Evolutionary conservation across 64 coral and sea anemone species (phyloP).

Genomic region (Actinia equina): DNA sequence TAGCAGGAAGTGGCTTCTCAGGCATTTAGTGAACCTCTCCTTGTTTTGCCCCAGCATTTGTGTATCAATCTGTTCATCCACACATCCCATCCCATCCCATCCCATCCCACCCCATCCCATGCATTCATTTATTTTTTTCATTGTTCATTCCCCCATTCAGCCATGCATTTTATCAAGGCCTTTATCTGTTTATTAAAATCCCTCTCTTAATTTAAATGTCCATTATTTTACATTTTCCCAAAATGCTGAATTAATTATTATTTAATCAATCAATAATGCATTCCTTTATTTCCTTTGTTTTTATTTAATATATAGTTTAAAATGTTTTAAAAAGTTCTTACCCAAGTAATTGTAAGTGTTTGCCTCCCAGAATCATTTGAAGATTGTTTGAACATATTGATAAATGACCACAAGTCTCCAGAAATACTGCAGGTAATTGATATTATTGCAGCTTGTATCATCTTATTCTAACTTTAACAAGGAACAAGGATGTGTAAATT

Average conservation of each 20-base stretch:
- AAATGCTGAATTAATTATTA: too few species aligned
- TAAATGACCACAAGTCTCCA: constrained; percentile 68
- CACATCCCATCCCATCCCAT: background rate
- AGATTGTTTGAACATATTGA: constrained; percentile 62
- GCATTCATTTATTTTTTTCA: background rate
- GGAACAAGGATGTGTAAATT: too few species aligned
- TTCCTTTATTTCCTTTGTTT: background rate
- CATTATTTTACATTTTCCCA: background rate
- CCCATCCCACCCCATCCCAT: too few species aligned
- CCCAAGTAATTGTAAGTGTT: background rate
- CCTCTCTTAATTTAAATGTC: too few species aligned
- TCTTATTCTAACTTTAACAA: background rate
- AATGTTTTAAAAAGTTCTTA: background rate
- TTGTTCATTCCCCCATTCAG: background rate
- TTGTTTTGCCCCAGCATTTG: too few species aligned
- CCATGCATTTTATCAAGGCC: too few species aligned
- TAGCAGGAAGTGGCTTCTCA: too few species aligned
- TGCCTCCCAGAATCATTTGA: constrained; percentile 61
- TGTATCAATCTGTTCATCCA: background rate
- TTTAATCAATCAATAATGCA: background rate
- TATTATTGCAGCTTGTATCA: background rate
- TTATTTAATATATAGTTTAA: background rate
- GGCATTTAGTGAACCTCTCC: too few species aligned
- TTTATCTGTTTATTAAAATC: too few species aligned
- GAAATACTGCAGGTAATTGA: constrained; percentile 62